Base-by-base conservation (phyloP, 2,113 vertebrate species). In the Oophaga pumilio region DNA sequence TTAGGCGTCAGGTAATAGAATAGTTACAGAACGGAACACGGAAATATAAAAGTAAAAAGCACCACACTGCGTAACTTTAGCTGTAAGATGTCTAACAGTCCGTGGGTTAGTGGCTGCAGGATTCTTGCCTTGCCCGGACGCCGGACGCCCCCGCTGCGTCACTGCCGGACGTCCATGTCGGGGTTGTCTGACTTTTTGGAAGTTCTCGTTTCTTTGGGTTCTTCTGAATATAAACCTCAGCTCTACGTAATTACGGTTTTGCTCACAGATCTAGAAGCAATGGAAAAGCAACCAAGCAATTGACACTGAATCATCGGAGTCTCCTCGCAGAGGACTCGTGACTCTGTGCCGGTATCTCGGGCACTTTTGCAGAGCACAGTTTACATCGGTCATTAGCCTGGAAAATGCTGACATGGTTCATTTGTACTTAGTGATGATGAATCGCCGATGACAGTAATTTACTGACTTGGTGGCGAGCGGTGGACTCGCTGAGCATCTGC, bases 381-480 rank as follows among this genome's bases (percentile, higher is more conserved):
- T 78, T 86, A 56, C 69, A 66, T 76, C 22, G 62, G 24, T 69
- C 76, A 86, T 86, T 69, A 79, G 76, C 60, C 62, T 86, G 76
- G 76, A 86, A 79, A 86, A 86, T 69, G 85, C 85, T 86, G 60
- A 79, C 76, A 79, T 43, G 76, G 84, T 79, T 79, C 85, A 79
- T 86, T 86, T 86, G 85, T 77, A 79, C 76, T 76, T 57, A 66
- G 50, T 68, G 76, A 79, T 85, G 84, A 86, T 86, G 76, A 86
- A 79, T 79, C 28, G 62, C 49, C 85, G 18, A 69, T 86, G 85
- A 86, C 85, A 86, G 66, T 86, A 18, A 86, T 86, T 86, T 69
- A 79, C 73, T 78, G 85, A 78, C 76, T 86, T 69, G 60, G 85
- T 78, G 85, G 60, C 60, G 56, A 69, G 76, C 60, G n/a, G 85